Evolutionary conservation across 64 coral and sea anemone species (phyloP).

Genomic region (Porites australiensis): DNA sequence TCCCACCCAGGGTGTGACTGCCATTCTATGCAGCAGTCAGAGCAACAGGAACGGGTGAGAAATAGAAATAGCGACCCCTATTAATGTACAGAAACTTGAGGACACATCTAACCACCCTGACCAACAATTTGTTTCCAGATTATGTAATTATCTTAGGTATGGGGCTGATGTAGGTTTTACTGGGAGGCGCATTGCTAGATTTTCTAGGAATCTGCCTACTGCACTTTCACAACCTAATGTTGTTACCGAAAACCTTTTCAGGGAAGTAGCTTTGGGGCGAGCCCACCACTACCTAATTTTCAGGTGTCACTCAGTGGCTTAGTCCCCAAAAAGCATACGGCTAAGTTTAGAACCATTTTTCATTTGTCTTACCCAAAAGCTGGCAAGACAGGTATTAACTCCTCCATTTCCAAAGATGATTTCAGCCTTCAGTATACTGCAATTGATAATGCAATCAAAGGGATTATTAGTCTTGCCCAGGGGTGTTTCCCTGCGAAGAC

Average conservation of each 20-base stretch:
- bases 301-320: no score
- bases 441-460: background rate
- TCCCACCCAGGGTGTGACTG: background rate
- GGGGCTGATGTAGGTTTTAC: constrained; percentile 39
- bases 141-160: constrained; percentile 3
- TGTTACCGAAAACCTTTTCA: no score
- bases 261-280: no score
- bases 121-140: constrained; percentile 12
- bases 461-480: background rate
- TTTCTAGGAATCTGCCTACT: constrained; percentile 37
- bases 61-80: background rate
- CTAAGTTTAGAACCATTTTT: no score
- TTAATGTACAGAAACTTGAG: background rate
- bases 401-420: no score
- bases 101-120: constrained; percentile 24
- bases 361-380: no score
- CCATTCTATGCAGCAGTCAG: background rate
- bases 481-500: background rate
- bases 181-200: constrained; percentile 7
- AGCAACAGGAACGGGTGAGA: background rate
- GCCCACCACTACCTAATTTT: no score
- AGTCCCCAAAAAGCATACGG: no score
- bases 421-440: no score
- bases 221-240: constrained; percentile 1
- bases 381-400: no score